Evolutionary conservation across 2,797 vertebrate genomes (phyloP), one percentile per base, ranked within the genome.

Genomic region (Eulemur coronatus): DNA sequence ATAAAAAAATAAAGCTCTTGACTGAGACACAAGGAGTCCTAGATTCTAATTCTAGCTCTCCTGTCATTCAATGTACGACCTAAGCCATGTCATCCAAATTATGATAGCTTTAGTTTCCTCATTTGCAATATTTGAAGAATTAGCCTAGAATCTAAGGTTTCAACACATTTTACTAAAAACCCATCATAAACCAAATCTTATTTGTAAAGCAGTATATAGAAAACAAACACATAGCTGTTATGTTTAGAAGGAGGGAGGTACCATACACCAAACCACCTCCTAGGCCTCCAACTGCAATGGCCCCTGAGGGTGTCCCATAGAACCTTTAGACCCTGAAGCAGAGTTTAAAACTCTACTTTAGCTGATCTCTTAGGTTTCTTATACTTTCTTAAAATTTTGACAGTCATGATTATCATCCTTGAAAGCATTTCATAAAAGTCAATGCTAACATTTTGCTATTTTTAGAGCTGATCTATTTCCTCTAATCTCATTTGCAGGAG

Each of bases 401-500:
- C n/a, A 84, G 35, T 48, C 46, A 30, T 33, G n/a, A 91, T 59
- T 59, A 88, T 59, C 81, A 48, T 48, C 41, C 1, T 61, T 52
- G 41, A 91, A 87, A 65, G 18, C 22, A 61, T 91, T 76, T 81
- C 6, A 84, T 48, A 91, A 78, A 89, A 89, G 69, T 82, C 69
- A 24, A 78, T 22, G 80, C 89, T 85, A 82, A n/a, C 24, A 50
- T 63, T 81, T 33, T 80, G 30, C 46, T 81, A 78, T 65, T 80
- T 96, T 93, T 67, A 84, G 90, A 93, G 30, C 4, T 11, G 57
- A 75, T 48, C 75, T 63, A 78, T 5, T 92, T 95, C 69, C 48
- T 76, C 35, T 70, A 38, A 46, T 82, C 35, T 80, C 63, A 75
- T 69, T 50, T 65, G 72, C 35, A 76, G 26, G 10, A 82, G 43